Evolutionary conservation across 2,113 vertebrate genomes (phyloP).

Genomic region (Phodopus roborovskii): DNA sequence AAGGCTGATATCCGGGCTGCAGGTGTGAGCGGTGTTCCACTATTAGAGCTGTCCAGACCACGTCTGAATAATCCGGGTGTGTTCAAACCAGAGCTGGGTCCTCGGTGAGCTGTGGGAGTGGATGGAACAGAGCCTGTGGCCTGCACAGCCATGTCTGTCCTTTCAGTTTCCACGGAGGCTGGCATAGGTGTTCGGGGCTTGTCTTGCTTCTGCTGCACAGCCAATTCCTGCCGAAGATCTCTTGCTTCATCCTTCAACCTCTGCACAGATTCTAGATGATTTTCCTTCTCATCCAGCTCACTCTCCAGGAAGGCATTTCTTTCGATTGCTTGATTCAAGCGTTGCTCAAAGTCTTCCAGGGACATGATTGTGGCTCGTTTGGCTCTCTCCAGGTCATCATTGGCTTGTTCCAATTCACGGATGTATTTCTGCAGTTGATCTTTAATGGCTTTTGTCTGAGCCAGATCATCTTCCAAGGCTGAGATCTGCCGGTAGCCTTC

Average conservation of each 20-base stretch:
- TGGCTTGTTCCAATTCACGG: conserved; percentile 96
- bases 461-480: conserved; percentile 93
- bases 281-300: conserved; percentile 98
- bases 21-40: conserved; percentile 94
- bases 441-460: conserved; percentile 92
- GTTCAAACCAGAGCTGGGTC: conserved; percentile 75
- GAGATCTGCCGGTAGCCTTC: conserved; percentile 94
- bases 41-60: conserved; percentile 89
- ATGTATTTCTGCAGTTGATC: conserved; percentile 98
- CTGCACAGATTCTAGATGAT: conserved; percentile 96
- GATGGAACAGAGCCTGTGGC: conserved; percentile 85
- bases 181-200: conserved; percentile 87
- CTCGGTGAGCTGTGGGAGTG: conserved; percentile 86
- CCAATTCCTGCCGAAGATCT: conserved; percentile 97
- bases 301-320: conserved; percentile 98
- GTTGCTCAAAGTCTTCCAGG: conserved; percentile 97
- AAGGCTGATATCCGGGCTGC: conserved; percentile 97
- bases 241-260: conserved; percentile 97
- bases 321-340: conserved; percentile 98
- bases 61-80: conserved; percentile 88
- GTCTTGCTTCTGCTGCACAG: conserved; percentile 96
- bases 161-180: conserved; percentile 84
- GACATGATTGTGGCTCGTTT: conserved; percentile 99
- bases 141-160: conserved; percentile 86
- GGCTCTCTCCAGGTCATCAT: conserved; percentile 97